Conservation (phyloP, 2,888 invertebrate genomes). For the Alsophila aescularia region DNA sequence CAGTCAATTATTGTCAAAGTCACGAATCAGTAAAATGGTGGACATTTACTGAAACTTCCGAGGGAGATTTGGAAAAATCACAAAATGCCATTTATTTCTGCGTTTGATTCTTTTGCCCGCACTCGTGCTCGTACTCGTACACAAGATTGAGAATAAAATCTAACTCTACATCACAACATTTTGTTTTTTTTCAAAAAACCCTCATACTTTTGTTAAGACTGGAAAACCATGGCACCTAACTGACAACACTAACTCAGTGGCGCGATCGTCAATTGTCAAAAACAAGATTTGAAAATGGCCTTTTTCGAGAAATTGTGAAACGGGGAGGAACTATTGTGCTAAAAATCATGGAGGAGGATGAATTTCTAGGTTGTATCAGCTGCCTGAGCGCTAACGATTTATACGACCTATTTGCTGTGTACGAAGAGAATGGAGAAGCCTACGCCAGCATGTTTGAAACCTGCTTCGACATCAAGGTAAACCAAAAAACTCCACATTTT, state of each 20-base stretch:
- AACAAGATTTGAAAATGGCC: constrained; percentile 43
- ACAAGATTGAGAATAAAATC: too few relatives aligned
- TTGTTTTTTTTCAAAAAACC: too few relatives aligned
- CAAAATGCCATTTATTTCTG: too few relatives aligned
- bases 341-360: constrained; percentile 68
- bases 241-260: constrained; percentile 27
- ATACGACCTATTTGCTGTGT: constrained; percentile 79
- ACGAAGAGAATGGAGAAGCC: constrained; percentile 70
- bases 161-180: too few relatives aligned
- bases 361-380: constrained; percentile 80
- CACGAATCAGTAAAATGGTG: too few relatives aligned
- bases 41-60: too few relatives aligned
- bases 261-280: constrained; percentile 42
- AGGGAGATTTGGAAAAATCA: too few relatives aligned
- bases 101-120: too few relatives aligned
- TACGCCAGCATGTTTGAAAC: constrained; percentile 77
- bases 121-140: too few relatives aligned
- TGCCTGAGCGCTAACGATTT: constrained; percentile 77
- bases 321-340: constrained; percentile 38
- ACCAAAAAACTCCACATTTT: constrained; percentile 17
- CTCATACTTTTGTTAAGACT: too few relatives aligned
- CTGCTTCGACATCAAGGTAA: constrained; percentile 75
- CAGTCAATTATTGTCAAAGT: too few relatives aligned
- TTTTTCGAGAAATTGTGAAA: constrained; percentile 44
- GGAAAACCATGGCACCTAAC: not conserved